Conservation (phyloP, 2,113 vertebrate species). For the Lonchura striata region DNA sequence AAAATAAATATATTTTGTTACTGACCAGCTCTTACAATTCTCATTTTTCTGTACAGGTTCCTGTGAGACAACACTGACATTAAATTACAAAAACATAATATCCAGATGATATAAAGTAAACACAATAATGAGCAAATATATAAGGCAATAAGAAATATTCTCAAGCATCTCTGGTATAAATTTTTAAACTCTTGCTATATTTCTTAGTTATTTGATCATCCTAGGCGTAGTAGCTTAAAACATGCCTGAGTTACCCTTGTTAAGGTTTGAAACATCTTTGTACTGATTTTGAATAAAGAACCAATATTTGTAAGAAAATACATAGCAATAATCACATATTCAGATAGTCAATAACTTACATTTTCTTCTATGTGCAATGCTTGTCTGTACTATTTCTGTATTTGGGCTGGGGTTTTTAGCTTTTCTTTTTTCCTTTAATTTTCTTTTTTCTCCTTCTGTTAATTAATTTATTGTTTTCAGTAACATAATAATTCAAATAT, state of each 20-base stretch:
- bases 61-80: background rate
- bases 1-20: background rate
- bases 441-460: background rate
- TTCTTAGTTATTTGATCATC: background rate
- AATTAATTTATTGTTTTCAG: background rate
- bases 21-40: background rate
- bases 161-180: background rate
- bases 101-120: background rate
- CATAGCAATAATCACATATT: rapidly evolving
- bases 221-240: background rate
- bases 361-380: background rate
- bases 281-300: background rate
- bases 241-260: background rate
- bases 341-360: background rate
- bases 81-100: background rate
- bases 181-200: background rate
- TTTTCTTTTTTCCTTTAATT: background rate
- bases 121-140: background rate
- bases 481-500: background rate
- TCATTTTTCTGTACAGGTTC: background rate
- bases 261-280: background rate
- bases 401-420: rapidly evolving
- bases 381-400: background rate
- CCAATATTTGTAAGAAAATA: background rate
- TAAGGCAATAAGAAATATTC: background rate